Conservation (phyloP, 2,888 invertebrate species). For the Blomia tropicalis region DNA sequence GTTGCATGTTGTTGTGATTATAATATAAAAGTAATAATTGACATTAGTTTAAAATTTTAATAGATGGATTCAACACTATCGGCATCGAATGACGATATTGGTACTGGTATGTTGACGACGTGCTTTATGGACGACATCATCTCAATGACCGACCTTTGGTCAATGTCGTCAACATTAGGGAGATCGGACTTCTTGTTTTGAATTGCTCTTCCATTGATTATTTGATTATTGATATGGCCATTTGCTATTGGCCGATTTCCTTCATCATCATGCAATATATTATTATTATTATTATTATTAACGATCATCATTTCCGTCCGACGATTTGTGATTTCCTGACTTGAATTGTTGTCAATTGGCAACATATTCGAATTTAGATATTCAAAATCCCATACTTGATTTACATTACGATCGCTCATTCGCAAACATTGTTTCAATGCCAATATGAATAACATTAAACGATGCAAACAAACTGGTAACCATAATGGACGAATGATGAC, state of each 20-base stretch:
- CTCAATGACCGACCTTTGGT: neutral
- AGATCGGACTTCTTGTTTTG: neutral
- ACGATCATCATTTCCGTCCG: neutral
- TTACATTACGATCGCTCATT: neutral
- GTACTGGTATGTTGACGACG: neutral
- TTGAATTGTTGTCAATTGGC: neutral
- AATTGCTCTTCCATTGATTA: neutral
- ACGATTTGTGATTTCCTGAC: neutral
- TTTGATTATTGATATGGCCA: neutral
- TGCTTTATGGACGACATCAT: conserved; percentile 2
- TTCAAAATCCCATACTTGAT: neutral
- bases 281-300: neutral
- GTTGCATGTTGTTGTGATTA: neutral
- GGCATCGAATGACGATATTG: neutral
- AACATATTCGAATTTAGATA: neutral
- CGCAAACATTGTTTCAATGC: conserved; percentile 2
- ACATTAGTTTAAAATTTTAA: no score
- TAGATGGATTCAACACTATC: neutral
- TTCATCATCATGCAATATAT: neutral
- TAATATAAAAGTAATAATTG: neutral
- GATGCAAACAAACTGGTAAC: neutral
- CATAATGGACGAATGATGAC: neutral
- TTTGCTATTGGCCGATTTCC: neutral
- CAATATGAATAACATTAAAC: neutral
- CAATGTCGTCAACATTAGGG: neutral